Evolutionary conservation across 30 jellyfish, hydroid and myxozoan genomes (phyloP), one percentile per base, ranked within the genome.

Genomic region (Aurelia coerulea): DNA sequence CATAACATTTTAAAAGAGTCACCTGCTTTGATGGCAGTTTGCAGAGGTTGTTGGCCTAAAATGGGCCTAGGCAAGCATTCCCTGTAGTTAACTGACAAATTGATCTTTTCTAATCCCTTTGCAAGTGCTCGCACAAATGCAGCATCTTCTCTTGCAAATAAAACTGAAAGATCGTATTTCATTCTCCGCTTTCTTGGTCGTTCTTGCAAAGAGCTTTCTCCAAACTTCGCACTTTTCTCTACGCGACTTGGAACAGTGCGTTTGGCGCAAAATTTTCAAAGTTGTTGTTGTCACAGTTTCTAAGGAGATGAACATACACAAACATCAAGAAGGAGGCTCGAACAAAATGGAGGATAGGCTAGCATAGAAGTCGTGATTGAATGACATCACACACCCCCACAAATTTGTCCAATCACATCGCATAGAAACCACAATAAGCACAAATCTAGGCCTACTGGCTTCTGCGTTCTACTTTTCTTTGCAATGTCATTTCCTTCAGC

Each of bases 121-220:
- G 90, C 96, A 46, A 78, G 63, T 12, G 85, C 34, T 31, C 83
- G 56, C 15, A 65, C 96, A 42, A 87, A 87, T 32, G 41, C 51
- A 18, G 86, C 90, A 68, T 87, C 96, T 11, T 67, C 90, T 58
- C 96, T 87, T 8, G 91, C 90, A 59, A 15, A 78, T 8, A 87
- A 60, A 14, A 87, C 58, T 42, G 76, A 87, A 5, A 87, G 23
- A 42, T 87, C 96, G 81, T 87, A 87, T 51, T 87, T 87, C 96
- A 87, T 76, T 41, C 9, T 58, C 12, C 64, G 6, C 14, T 5
- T 46, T 46, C 56, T 46, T 46, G 2, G 56, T 1, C 13, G 56
- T 9, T 46, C 12, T 46, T 46, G 12, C 1, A 7, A 6, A 46
- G 14, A 6, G 15, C 56, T 46, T 46, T 9, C 56, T 46, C 56